Base-by-base conservation (phyloP, 2,113 vertebrate species). In the Macrotus californicus region DNA sequence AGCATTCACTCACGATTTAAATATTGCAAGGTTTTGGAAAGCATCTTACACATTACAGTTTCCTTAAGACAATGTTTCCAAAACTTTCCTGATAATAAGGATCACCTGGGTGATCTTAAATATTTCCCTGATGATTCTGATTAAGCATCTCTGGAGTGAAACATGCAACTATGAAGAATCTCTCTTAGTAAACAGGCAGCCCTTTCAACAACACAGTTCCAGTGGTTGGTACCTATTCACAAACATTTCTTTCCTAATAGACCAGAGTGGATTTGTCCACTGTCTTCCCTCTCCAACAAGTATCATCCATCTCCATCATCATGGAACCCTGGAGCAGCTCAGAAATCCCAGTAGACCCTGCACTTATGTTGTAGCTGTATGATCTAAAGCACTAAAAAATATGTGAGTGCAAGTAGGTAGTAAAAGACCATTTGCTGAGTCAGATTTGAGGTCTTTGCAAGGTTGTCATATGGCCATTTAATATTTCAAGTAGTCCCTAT, bases 301-400 rank as follows among this genome's bases (percentile, higher is more conserved):
- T 39, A 29, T 19, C 10, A 1, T 12, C 18, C 36, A 24, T 13
- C 34, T 29, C 64, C 21, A 10, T 39, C 12, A 36, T 70, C 26
- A 9, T 34, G 10, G 22, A 50, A 72, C 9, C 6, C 21, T 8
- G 5, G 22, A 48, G 56, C 1, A 36, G 7, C 21, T 77, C 66
- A 67, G 39, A n/a, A 75, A 73, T 91, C 46, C 41, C 13, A 11
- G 18, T 3, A 36, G 43, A 69, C 15, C 36, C 64, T 56, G 50
- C 31, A 21, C 22, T 81, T 66, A 73, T 0, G 4, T 16, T 86
- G 52, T 41, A 41, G n/a, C 11, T 82, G 7, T 92, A 80, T 88
- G 81, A 85, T 50, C 56, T 81, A 70, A 95, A 82, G 50, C 52
- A 82, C 29, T 64, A 72, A 96, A 95, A 94, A 89, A 76, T 9